These are phyloP conservation scores for Cerastoderma edule DNA, from an alignment of 2,888 invertebrate species.

Conservation along the genomic window DNA sequence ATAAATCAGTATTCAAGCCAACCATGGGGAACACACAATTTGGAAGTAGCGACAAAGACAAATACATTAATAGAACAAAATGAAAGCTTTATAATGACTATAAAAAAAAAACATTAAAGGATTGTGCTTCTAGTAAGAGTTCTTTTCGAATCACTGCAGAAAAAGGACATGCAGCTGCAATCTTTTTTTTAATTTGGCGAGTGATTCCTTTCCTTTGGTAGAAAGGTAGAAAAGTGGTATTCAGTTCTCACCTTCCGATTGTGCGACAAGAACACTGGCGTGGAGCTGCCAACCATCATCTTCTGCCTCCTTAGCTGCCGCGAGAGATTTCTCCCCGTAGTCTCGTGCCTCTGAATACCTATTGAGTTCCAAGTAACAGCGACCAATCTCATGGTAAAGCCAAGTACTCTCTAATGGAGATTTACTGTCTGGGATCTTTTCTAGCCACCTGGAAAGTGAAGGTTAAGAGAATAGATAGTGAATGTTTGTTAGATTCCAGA, in stretches of 20 bases:
- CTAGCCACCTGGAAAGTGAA: constrained; percentile 81
- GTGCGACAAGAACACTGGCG: constrained; percentile 81
- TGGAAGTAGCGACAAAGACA: no score
- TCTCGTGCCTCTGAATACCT: constrained; percentile 75
- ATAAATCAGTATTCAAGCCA: no score
- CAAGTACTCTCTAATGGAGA: constrained; percentile 83
- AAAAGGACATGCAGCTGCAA: constrained; percentile 1
- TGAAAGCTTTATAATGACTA: no score
- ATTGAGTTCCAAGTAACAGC: constrained; percentile 83
- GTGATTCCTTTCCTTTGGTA: no score
- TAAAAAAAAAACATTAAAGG: no score
- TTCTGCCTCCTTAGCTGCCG: constrained; percentile 78
- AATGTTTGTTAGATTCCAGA: no score
- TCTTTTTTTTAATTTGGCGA: not conserved
- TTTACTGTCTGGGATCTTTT: constrained; percentile 82
- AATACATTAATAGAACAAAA: no score
- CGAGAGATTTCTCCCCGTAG: constrained; percentile 81
- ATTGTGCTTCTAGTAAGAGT: no score
- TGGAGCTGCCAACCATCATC: constrained; percentile 83
- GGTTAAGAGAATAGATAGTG: no score
- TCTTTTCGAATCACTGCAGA: no score
- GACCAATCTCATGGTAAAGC: constrained; percentile 85
- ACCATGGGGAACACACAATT: no score
- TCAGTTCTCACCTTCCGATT: constrained; percentile 78
- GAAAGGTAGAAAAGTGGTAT: no score